Evolutionary conservation across 2,113 vertebrate genomes (phyloP).

Genomic region (Tichodroma muraria): DNA sequence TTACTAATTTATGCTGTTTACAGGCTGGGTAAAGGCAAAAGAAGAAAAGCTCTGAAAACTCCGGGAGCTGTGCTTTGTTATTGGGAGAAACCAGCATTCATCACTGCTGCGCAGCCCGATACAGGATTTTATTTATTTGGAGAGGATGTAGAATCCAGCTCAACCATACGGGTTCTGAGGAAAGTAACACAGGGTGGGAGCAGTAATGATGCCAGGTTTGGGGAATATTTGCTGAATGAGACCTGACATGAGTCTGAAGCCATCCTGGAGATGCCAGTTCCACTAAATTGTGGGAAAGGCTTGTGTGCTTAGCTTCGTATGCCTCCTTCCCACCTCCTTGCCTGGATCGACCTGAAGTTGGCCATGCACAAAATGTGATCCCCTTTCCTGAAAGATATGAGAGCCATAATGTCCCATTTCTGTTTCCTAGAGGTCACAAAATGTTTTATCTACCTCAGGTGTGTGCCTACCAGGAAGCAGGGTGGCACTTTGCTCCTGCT

Average conservation of each 20-base stretch:
- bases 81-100: neutral
- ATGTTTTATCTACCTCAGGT: neutral
- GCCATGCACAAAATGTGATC: neutral
- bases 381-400: neutral
- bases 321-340: neutral
- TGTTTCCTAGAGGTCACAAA: neutral
- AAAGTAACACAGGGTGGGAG: neutral
- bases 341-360: neutral
- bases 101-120: neutral
- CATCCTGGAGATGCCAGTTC: neutral
- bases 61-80: neutral
- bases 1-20: constrained; percentile 57
- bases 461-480: neutral
- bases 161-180: neutral
- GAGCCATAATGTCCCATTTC: neutral
- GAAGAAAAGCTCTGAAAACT: constrained; percentile 11
- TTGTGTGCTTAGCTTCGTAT: accelerated
- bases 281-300: neutral
- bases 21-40: neutral
- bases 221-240: neutral
- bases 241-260: accelerated
- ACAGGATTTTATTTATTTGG: neutral
- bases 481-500: neutral
- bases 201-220: accelerated
- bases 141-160: neutral